Base-by-base conservation (phyloP, 2,797 vertebrate genomes). In the Spatula versicolor region DNA sequence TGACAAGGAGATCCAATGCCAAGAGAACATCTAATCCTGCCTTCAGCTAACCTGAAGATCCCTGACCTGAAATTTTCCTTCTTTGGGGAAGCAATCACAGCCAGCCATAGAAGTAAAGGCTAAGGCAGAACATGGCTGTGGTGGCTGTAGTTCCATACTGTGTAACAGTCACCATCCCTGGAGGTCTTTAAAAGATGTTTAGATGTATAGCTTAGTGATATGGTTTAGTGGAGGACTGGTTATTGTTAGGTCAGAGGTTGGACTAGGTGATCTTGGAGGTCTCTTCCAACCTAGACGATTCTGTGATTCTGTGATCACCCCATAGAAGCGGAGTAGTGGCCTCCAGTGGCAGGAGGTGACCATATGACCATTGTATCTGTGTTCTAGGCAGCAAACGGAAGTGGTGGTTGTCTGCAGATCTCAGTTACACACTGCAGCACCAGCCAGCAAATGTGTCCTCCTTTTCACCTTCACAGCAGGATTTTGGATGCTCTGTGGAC, bases 391-490 rank as follows among this genome's bases (percentile, higher is more conserved):
- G 75, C 23, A 4, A 21, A 35, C 59, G 25, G 48, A 17, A 8
- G 46, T 41, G 30, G 17, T 73, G 52, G 3, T 41, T 85, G 59
- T 0, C 86, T 90, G 83, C 75, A 75, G 68, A 79, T 37, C 13
- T 7, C 39, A 39, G 8, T 12, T 35, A 28, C 21, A 69, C 72
- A 41, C 90, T 83, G 78, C 81, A 54, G 90, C 79, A 81, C 76
- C 83, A 81, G 88, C 64, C 83, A 87, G 83, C 81, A 93, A 90
- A 85, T 16, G 30, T 86, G 92, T 76, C 88, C 64, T 91, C 86
- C 93, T 88, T 88, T 93, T 94, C 92, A 81, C 90, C 77, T 86
- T 89, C 95, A 30, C 73, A 66, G 79, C 75, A 86, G 72, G 86
- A 91, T 94, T 92, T 89, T 62, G 78, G 86, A 22, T 62, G 81